Evolutionary conservation across 2,888 invertebrate genomes (phyloP).

Genomic region (Eupithecia subumbrata): DNA sequence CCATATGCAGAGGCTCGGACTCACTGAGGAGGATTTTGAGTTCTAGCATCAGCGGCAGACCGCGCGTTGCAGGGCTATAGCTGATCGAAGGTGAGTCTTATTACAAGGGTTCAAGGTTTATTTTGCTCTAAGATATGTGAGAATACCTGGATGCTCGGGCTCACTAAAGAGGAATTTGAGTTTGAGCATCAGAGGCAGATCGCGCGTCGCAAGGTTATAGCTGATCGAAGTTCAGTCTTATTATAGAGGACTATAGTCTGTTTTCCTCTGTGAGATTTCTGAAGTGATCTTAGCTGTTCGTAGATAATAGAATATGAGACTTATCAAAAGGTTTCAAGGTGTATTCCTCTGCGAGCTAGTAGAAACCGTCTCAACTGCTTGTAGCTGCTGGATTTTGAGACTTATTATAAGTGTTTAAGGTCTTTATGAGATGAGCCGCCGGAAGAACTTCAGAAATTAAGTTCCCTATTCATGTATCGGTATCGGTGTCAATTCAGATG

Average conservation of each 20-base stretch:
- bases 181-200: conserved; percentile 94
- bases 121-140: no score
- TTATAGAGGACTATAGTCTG: not conserved
- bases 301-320: not conserved
- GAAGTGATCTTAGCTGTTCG: no score
- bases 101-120: not conserved
- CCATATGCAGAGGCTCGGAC: not conserved
- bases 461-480: no score
- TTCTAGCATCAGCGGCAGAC: conserved; percentile 94
- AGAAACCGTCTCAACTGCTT: no score
- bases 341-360: no score
- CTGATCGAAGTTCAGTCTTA: conserved; percentile 56
- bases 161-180: conserved; percentile 92
- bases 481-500: no score
- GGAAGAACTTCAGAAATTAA: no score
- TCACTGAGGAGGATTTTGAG: conserved; percentile 93
- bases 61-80: conserved; percentile 82
- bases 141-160: not conserved
- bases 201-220: conserved; percentile 82
- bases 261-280: no score
- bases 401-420: no score
- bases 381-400: no score
- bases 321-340: not conserved
- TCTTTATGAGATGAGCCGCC: no score
- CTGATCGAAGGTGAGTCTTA: conserved; percentile 56